Evolutionary conservation across 2,113 vertebrate species (phyloP).

Genomic region (Pterophyllum scalare): DNA sequence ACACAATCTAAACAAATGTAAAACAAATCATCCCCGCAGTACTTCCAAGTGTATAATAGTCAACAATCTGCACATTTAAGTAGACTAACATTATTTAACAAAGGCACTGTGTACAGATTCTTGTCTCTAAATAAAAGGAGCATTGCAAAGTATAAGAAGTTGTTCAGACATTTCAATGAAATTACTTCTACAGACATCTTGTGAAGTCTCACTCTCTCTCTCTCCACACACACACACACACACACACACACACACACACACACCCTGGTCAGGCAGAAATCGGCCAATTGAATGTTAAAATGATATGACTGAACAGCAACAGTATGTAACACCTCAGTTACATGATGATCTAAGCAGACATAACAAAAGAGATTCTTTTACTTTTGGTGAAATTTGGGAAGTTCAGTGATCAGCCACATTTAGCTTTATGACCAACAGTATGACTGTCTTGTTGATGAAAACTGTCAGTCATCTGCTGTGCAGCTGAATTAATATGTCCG

Average conservation of each 20-base stretch:
- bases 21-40: background rate
- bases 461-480: background rate
- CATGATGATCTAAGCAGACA: background rate
- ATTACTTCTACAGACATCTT: background rate
- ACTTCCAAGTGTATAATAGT: background rate
- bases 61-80: background rate
- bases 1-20: background rate
- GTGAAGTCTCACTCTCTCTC: background rate
- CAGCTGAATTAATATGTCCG: background rate
- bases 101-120: conserved; percentile 57
- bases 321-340: background rate
- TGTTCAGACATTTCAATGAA: background rate
- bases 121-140: background rate
- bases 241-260: too few species aligned
- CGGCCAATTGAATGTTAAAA: background rate
- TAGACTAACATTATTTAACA: conserved; percentile 18
- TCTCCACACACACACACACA: background rate
- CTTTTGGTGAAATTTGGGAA: background rate
- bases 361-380: conserved; percentile 6
- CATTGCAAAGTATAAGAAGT: background rate
- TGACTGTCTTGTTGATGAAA: background rate
- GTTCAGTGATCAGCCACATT: background rate
- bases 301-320: background rate
- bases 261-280: background rate
- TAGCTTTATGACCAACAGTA: background rate